Evolutionary conservation across 1,140 invertebrate species (phyloP), one percentile per base, ranked within the genome.

Genomic region (Drosophila busckii): DNA sequence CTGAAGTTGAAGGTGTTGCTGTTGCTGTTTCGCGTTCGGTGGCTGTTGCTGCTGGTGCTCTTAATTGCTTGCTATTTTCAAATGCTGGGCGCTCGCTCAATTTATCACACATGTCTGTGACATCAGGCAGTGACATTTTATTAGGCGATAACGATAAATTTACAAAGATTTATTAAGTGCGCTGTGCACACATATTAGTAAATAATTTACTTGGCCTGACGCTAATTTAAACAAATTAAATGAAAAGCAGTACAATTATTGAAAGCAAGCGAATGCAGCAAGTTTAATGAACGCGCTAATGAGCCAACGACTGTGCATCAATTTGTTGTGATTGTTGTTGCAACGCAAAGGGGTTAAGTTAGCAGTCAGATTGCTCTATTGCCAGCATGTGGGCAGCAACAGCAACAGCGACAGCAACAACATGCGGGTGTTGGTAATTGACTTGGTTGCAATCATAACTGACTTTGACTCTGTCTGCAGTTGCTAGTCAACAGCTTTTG

Each of bases 91-190:
- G 65, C 70, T 69, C 65, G n/a, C n/a, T 83, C 68, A 80, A 82
- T 83, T 82, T 82, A 83, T 83, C 69, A 83, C n/a, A n/a, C 52
- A 34, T 23, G 50, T 31, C 32, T 61, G 37, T 54, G 29, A 59
- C 70, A 68, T 63, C 31, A 37, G n/a, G 32, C 62, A 55, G 62
- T 82, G 75, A 82, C 75, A 82, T 66, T 82, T 82, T 82, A 82
- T 82, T 82, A 71, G 75, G 44, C 53, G 75, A 82, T 82, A 82
- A 82, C 75, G 69, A 82, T 82, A 82, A 82, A 82, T 82, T 82
- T 70, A 82, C 65, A 50, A 66, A 82, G 75, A 82, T 82, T 82
- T 75, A 82, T 82, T 67, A 66, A 59, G 54, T 70, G 65, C 37
- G 20, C 35, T 32, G 50, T 35, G 50, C 35, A 25, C 58, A n/a